Conservation (phyloP, 2,113 vertebrate genomes). For the Rhagologus leucostigma region DNA sequence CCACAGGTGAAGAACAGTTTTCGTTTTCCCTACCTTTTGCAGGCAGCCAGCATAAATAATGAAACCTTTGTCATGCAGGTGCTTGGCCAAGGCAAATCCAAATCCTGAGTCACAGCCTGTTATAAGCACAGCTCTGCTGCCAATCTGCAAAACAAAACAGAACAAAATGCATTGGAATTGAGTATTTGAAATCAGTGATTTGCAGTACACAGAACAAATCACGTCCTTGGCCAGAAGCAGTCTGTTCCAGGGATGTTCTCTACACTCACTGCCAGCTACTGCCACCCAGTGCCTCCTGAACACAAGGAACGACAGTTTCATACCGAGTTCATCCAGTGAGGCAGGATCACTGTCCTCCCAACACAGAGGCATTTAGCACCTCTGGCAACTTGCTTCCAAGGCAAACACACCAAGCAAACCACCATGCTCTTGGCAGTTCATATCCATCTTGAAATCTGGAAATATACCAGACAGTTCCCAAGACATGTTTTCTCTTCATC, state of each 20-base stretch:
- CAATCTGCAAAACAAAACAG: constrained; percentile 54
- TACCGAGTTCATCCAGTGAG: background rate
- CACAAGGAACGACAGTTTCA: background rate
- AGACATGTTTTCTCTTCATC: background rate
- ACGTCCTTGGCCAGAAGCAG: background rate
- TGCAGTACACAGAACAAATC: background rate
- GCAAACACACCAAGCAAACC: background rate
- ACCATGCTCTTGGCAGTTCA: background rate
- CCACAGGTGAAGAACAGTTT: background rate
- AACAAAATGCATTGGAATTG: background rate
- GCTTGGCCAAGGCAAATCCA: constrained; percentile 76
- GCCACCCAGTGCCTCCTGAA: background rate
- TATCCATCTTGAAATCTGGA: background rate
- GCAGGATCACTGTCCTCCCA: background rate
- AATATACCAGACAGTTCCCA: background rate
- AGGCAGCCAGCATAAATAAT: constrained; percentile 78
- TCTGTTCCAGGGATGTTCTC: background rate
- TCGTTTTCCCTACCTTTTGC: constrained; percentile 72
- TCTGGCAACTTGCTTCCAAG: background rate
- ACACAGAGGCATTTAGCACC: background rate
- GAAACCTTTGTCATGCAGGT: constrained; percentile 75
- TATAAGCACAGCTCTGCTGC: constrained; percentile 74
- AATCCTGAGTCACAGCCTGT: constrained; percentile 81
- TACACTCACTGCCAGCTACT: background rate
- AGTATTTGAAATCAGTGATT: background rate